phyloP scores from a whole-genome alignment of 2,888 invertebrate genomes.

The Hemistola chrysoprasaria region DNA sequence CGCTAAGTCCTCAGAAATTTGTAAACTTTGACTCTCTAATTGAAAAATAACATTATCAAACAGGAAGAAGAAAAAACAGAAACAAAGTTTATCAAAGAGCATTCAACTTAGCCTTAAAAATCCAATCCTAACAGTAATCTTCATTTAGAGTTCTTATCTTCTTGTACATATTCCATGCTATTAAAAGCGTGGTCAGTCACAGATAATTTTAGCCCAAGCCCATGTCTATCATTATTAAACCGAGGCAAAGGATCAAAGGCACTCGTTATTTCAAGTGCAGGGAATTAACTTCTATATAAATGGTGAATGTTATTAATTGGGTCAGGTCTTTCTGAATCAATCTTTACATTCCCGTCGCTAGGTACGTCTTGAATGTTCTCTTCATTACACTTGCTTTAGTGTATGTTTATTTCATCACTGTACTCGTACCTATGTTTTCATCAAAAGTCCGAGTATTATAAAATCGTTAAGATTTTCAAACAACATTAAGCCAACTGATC shows the following conservation, averaged over 20 bases:
- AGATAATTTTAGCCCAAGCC: slow-evolving; percentile 14
- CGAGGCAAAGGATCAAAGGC: slow-evolving; percentile 22
- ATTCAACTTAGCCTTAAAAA: background rate
- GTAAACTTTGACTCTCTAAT: too few species aligned
- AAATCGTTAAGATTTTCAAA: too few species aligned
- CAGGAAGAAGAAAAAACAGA: background rate
- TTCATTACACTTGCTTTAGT: too few species aligned
- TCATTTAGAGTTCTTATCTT: slow-evolving; percentile 2
- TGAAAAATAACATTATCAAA: too few species aligned
- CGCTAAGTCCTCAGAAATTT: too few species aligned
- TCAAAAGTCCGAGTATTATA: too few species aligned
- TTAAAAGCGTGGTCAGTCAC: slow-evolving; percentile 21
- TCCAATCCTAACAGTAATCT: too few species aligned
- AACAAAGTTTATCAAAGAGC: background rate
- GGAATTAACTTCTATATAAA: slow-evolving; percentile 10
- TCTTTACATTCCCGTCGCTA: slow-evolving; percentile 5
- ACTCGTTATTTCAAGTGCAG: slow-evolving; percentile 22
- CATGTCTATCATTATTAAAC: slow-evolving; percentile 25
- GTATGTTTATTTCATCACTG: too few species aligned
- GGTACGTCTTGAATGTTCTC: too few species aligned
- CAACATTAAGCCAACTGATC: too few species aligned
- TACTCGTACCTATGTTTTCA: too few species aligned
- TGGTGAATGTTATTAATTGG: slow-evolving; percentile 18
- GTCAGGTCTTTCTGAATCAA: slow-evolving; percentile 12
- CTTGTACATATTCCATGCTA: slow-evolving; percentile 15